Evolutionary conservation across 2,888 invertebrate genomes (phyloP).

Genomic region (Bunonema sp.): DNA sequence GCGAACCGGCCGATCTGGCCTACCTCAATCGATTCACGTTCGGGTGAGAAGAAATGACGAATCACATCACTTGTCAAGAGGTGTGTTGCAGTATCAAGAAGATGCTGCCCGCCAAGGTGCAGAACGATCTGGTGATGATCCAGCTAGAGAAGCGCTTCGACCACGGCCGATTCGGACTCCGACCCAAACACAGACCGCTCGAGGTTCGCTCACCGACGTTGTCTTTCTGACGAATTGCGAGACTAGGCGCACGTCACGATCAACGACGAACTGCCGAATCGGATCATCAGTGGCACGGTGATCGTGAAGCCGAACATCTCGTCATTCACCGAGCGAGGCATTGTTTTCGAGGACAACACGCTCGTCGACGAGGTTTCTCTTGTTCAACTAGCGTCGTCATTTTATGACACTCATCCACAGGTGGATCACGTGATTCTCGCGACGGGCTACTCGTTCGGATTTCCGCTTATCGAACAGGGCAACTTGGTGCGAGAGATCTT

Average conservation of each 20-base stretch:
- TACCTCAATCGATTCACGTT: slow-evolving; percentile 9
- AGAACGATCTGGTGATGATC: neutral
- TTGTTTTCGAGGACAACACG: slow-evolving; percentile 25
- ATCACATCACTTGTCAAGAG: too few relatives aligned
- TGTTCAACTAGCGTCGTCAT: slow-evolving; percentile 1
- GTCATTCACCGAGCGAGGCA: slow-evolving; percentile 14
- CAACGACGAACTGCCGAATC: slow-evolving; percentile 48
- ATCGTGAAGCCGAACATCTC: slow-evolving; percentile 21
- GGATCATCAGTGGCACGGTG: slow-evolving; percentile 43
- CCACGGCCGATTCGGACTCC: slow-evolving; percentile 46
- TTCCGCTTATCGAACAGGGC: slow-evolving; percentile 12
- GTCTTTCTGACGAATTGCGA: neutral
- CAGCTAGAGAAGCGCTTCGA: slow-evolving; percentile 15
- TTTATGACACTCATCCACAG: neutral
- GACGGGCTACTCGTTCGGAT: slow-evolving; percentile 19
- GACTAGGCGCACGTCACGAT: slow-evolving; percentile 33
- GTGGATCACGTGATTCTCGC: slow-evolving; percentile 16
- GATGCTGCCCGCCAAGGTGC: slow-evolving; percentile 1
- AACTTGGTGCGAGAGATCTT: slow-evolving; percentile 10
- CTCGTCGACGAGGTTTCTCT: slow-evolving; percentile 17
- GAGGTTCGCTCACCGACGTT: too few relatives aligned
- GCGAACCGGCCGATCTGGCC: slow-evolving; percentile 37
- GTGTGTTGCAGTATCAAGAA: too few relatives aligned
- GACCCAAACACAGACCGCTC: slow-evolving; percentile 42
- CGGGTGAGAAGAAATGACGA: neutral